Evolutionary conservation across 2,797 vertebrate genomes (phyloP).

Genomic region (Odontamblyopus rebecca): DNA sequence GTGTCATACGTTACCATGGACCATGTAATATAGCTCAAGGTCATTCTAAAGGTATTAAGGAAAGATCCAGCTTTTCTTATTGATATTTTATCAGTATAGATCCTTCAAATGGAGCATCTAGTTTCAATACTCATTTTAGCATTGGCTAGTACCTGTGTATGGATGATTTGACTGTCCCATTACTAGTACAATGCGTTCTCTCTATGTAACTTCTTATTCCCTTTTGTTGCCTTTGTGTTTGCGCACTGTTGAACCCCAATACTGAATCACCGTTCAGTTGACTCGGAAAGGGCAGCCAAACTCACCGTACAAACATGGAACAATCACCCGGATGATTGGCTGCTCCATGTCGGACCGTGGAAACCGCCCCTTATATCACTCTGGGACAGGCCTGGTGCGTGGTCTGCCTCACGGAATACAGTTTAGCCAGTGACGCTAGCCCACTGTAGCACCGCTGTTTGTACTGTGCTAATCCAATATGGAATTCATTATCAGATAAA

Average conservation of each 20-base stretch:
- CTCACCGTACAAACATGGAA: constrained; percentile 69
- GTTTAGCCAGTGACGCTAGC: constrained; percentile 45
- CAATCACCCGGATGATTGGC: constrained; percentile 65
- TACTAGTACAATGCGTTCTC: background rate
- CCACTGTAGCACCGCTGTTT: constrained; percentile 47
- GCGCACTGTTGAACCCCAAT: constrained; percentile 46
- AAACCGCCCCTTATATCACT: constrained; percentile 62
- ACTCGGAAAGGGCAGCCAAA: constrained; percentile 68
- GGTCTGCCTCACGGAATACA: constrained; percentile 43
- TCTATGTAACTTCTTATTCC: constrained; percentile 1
- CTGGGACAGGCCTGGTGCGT: constrained; percentile 52
- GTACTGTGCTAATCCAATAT: constrained; percentile 42
- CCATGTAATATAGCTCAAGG: too few relatives aligned
- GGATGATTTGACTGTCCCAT: background rate
- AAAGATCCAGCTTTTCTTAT: too few relatives aligned
- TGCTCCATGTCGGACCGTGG: constrained; percentile 50
- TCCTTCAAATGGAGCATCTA: too few relatives aligned
- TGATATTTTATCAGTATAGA: too few relatives aligned
- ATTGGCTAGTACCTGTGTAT: background rate
- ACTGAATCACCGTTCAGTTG: constrained; percentile 72
- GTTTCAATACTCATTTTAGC: too few relatives aligned
- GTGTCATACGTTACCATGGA: too few relatives aligned
- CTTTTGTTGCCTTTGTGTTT: constrained; percentile 14
- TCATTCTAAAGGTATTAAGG: too few relatives aligned
- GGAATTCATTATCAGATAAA: constrained; percentile 49